Evolutionary conservation across 2,888 invertebrate species (phyloP), one percentile per base, ranked within the genome.

Genomic region (Synanthedon tipuliformis): DNA sequence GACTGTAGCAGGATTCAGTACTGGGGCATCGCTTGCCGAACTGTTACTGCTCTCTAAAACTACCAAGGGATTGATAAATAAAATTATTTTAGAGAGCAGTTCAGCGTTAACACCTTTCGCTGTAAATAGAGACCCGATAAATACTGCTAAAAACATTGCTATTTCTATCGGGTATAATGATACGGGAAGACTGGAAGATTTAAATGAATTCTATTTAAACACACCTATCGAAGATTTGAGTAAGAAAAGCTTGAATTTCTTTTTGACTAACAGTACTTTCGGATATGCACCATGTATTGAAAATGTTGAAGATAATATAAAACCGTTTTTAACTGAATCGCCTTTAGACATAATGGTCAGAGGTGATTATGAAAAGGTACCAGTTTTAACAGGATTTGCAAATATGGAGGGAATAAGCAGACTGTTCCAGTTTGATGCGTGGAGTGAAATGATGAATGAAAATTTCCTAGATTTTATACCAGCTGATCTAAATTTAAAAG

Each of bases 1-100:
- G 1, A 96, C 95, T 0, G 72, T 96, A 1, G 90, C 94, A 66
- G 97, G 97, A 0, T 94, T 94, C 67, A 93, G 93, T 54, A 92
- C 95, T 5, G 94, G 94, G 7, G 93, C 93, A 0, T 82, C 90
- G 1, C 73, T 86, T 73, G 85, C 83, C 8, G 85, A 86, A 53
- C 50, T 87, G 3, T 60, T 84, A 13, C 68, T 74, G 0, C 52
- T 86, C 1, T 78, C 83, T 0, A 74, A 77, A 61, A 63, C 74
- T 53, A 64, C 81, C 18, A 64, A 69, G 23, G 84, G 84, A 40
- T 62, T 87, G 27, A 71, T 86, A 48, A 62, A 81, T 45, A 81
- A 81, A 66, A 55, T 86, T 2, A 76, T 84, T 56, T 57, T 86
- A 13, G 87, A 87, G 52, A 87, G 86, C 66, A 84, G 82, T 3